These are phyloP conservation scores for Siniperca chuatsi DNA, from an alignment of 2,113 vertebrate genomes.

Conservation along the genomic window DNA sequence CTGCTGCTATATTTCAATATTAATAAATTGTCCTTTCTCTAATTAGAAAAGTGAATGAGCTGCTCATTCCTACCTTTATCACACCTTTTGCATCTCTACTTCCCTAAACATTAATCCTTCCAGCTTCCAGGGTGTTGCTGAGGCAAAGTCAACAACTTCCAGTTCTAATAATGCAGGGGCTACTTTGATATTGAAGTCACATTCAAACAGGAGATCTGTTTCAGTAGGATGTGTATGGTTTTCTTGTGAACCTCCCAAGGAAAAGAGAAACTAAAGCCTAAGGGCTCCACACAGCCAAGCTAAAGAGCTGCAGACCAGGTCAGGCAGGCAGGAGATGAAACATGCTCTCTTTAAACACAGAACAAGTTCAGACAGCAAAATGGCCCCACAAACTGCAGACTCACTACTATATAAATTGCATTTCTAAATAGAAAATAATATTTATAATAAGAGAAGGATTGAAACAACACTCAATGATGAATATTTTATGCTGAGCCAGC, in stretches of 20 bases:
- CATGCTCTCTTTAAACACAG: conserved; percentile 4
- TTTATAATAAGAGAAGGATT: no score
- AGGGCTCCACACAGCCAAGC: conserved; percentile 10
- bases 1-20: conserved; percentile 7
- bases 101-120: conserved; percentile 50
- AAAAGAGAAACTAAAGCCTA: conserved; percentile 63
- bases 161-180: conserved; percentile 32
- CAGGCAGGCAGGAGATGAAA: conserved; percentile 44
- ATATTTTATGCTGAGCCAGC: not conserved
- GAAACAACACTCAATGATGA: not conserved
- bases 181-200: conserved; percentile 53
- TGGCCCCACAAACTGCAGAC: conserved; percentile 6
- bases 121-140: conserved; percentile 27
- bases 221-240: conserved; percentile 40
- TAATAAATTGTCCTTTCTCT: conserved; percentile 17
- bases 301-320: conserved; percentile 31
- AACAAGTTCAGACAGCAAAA: conserved; percentile 4
- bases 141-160: conserved; percentile 57
- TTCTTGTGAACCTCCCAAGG: conserved; percentile 62
- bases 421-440: not conserved
- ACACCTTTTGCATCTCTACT: conserved; percentile 54
- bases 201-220: conserved; percentile 58
- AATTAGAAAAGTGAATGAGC: conserved; percentile 26
- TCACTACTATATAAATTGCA: not conserved
- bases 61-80: conserved; percentile 45